Conservation (phyloP, 2,113 vertebrate genomes). For the Ciconia maguari region DNA sequence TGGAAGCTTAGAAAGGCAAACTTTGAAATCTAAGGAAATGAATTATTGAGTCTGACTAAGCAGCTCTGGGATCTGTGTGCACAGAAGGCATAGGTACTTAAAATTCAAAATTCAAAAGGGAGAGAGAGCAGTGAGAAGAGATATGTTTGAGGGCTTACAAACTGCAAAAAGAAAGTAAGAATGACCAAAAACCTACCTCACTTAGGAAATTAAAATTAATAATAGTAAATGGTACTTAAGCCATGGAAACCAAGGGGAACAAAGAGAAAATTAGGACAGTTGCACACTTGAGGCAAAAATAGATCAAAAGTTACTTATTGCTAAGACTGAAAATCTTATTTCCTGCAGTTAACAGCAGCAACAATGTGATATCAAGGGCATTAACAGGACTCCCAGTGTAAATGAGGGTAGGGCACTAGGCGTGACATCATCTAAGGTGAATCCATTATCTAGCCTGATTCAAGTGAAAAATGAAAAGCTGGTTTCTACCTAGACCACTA, state of each 20-base stretch:
- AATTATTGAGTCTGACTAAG: constrained; percentile 54
- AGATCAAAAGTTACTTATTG: not conserved
- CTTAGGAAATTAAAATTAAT: not conserved
- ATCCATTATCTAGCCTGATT: not conserved
- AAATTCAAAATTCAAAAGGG: constrained; percentile 47
- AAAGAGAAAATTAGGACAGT: not conserved
- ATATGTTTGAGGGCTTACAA: not conserved
- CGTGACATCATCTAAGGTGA: not conserved
- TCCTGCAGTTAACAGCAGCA: not conserved
- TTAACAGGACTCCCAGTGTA: not conserved
- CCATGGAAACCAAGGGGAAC: not conserved
- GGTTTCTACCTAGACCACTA: not conserved
- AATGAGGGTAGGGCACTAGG: not conserved
- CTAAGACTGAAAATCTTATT: not conserved
- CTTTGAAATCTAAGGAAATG: constrained; percentile 37
- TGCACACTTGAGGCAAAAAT: not conserved
- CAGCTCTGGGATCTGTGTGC: not conserved
- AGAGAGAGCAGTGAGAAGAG: not conserved
- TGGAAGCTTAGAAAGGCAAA: constrained; percentile 11
- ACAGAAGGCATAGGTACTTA: not conserved
- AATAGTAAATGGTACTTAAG: not conserved
- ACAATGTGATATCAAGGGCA: not conserved
- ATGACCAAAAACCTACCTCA: not conserved
- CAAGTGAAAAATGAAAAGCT: not conserved
- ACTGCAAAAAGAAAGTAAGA: not conserved